Conservation (phyloP, 2,888 invertebrate genomes). For the Neria commutata region DNA sequence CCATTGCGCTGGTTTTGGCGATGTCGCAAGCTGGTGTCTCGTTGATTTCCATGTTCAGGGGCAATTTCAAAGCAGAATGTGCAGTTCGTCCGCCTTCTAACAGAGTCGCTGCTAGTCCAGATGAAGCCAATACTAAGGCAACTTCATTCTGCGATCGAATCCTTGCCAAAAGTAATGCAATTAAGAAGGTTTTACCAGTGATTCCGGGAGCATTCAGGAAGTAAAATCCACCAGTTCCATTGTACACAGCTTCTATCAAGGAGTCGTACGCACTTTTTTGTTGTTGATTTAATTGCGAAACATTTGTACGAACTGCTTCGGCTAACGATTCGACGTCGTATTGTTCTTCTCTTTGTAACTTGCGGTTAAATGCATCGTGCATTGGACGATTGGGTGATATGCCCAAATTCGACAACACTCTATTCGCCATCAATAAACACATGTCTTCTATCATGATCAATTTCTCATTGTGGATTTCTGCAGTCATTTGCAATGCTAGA, state of each 20-base stretch:
- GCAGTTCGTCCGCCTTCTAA: conserved; percentile 23
- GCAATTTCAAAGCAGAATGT: conserved; percentile 19
- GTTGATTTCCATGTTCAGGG: conserved; percentile 18
- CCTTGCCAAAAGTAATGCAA: conserved; percentile 13
- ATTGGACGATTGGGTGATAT: conserved; percentile 20
- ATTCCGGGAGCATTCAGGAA: conserved; percentile 13
- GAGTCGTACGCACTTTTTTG: conserved; percentile 19
- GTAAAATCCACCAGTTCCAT: conserved; percentile 6
- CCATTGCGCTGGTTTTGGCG: conserved; percentile 7
- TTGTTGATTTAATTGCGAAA: conserved; percentile 19
- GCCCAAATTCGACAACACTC: conserved; percentile 19
- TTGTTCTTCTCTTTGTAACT: conserved; percentile 22
- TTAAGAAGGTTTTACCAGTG: conserved; percentile 9
- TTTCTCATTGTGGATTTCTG: too few species aligned
- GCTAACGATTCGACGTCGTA: conserved; percentile 18
- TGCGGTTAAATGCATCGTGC: conserved; percentile 24
- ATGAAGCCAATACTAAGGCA: conserved; percentile 21
- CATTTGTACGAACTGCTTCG: conserved; percentile 21
- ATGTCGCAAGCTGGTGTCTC: conserved; percentile 28
- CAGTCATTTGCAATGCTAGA: too few species aligned
- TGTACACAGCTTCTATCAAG: conserved; percentile 7
- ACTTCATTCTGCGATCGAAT: conserved; percentile 13
- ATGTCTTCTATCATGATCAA: conserved; percentile 25
- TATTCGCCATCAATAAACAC: conserved; percentile 25
- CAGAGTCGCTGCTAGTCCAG: conserved; percentile 25